phyloP scores from a whole-genome alignment of 2,113 vertebrate genomes.

The Rhodinocichla rosea region DNA sequence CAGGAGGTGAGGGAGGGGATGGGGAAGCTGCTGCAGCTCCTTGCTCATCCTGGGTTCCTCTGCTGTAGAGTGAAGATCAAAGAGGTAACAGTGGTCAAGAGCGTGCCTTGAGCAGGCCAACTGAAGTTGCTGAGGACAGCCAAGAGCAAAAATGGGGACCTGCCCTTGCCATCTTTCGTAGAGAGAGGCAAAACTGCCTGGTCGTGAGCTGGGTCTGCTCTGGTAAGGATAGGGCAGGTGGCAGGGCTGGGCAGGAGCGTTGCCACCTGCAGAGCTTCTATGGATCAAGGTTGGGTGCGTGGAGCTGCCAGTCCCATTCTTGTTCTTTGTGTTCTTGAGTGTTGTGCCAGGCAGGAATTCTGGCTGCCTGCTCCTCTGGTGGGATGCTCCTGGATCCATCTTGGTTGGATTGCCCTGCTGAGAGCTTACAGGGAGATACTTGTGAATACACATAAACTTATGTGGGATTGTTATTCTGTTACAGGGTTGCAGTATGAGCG shows the following conservation, averaged over 20 bases:
- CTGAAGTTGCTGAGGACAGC: neutral
- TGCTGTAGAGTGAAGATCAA: rapidly evolving
- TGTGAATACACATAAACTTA: neutral
- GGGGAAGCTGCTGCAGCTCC: neutral
- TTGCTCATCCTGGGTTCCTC: neutral
- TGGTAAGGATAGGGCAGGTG: rapidly evolving
- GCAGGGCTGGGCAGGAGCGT: neutral
- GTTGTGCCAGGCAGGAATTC: rapidly evolving
- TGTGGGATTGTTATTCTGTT: neutral
- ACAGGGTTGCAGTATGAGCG: neutral
- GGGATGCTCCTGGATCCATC: neutral
- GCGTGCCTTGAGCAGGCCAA: rapidly evolving
- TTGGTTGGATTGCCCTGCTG: neutral
- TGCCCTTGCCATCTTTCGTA: neutral
- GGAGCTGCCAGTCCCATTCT: neutral
- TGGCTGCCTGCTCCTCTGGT: neutral
- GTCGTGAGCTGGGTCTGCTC: neutral
- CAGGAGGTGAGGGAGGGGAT: neutral
- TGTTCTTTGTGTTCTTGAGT: neutral
- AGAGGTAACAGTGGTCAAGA: neutral
- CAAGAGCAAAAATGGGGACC: neutral
- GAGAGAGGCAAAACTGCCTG: neutral
- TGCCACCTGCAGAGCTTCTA: neutral
- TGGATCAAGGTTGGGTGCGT: neutral
- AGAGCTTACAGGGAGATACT: neutral